Conservation (phyloP, 1,140 invertebrate species). For the Hydropsyche tenuis region DNA sequence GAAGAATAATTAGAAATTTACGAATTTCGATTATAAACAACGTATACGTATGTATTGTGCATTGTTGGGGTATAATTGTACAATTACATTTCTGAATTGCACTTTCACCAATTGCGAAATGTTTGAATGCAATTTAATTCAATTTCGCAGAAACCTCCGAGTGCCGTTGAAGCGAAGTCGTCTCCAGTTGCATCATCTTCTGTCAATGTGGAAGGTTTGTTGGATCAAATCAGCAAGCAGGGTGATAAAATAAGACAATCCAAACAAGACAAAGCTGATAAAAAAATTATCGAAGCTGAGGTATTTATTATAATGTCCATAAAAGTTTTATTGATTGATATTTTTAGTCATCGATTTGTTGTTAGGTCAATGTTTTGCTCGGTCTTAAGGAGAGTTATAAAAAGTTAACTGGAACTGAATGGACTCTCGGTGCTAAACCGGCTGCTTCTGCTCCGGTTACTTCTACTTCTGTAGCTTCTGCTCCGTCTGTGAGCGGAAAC, state of each 20-base stretch:
- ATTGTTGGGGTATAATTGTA: too few species aligned
- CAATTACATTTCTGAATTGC: too few species aligned
- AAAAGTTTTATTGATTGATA: background rate
- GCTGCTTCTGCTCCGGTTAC: constrained; percentile 31
- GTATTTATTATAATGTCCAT: constrained; percentile 26
- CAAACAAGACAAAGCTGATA: constrained; percentile 69
- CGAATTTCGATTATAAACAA: too few species aligned
- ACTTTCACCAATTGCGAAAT: too few species aligned
- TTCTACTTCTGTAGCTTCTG: constrained; percentile 13
- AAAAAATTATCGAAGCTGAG: constrained; percentile 63
- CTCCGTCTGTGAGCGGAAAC: constrained; percentile 41
- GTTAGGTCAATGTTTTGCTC: constrained; percentile 68
- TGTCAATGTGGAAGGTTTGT: constrained; percentile 41
- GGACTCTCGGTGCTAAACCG: constrained; percentile 63
- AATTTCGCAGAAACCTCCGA: background rate
- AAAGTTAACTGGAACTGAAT: constrained; percentile 66
- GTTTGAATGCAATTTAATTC: too few species aligned
- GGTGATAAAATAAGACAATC: constrained; percentile 75
- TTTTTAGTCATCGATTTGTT: background rate
- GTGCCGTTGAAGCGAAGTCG: constrained; percentile 37
- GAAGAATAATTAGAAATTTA: too few species aligned
- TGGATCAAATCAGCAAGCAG: constrained; percentile 64
- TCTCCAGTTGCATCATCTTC: constrained; percentile 28
- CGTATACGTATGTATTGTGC: too few species aligned
- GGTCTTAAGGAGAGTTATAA: constrained; percentile 74